These are phyloP conservation scores for Gastracanthus pulcherrimus DNA, from an alignment of 2,888 invertebrate genomes.

Conservation along the genomic window DNA sequence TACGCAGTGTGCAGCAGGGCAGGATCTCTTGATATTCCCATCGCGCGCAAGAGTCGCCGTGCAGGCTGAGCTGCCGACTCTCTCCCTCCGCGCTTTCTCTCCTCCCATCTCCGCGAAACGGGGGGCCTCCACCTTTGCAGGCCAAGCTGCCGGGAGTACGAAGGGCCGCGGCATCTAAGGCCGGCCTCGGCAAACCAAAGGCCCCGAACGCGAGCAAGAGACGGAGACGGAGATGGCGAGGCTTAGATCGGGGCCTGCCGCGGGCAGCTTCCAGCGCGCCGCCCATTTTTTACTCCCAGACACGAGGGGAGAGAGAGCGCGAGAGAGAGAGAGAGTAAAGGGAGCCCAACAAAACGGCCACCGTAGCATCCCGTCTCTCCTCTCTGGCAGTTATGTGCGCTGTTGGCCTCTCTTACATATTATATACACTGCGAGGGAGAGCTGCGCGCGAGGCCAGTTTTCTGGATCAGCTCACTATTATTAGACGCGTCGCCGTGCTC, in stretches of 20 bases:
- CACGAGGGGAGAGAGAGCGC: background rate
- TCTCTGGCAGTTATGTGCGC: too few species aligned
- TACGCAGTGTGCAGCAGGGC: background rate
- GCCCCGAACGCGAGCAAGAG: background rate
- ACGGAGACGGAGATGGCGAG: constrained; percentile 15
- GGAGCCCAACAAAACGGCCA: background rate
- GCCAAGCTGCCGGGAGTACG: background rate
- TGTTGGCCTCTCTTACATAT: background rate
- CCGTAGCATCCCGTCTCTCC: background rate
- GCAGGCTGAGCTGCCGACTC: constrained; percentile 71
- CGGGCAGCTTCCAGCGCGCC: constrained; percentile 72
- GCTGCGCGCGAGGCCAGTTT: constrained; percentile 11
- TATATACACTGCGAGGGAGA: too few species aligned
- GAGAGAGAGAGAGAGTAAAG: background rate
- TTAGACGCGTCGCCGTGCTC: too few species aligned
- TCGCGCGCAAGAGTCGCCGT: constrained; percentile 67
- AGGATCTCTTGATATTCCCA: constrained; percentile 71
- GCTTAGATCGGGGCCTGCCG: constrained; percentile 53
- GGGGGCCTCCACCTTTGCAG: background rate
- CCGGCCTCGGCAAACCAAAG: too few species aligned
- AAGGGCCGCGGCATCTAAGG: background rate
- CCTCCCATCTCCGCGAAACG: background rate
- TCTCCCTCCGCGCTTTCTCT: constrained; percentile 56
- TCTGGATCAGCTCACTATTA: constrained; percentile 28
- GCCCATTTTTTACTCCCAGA: constrained; percentile 75